Conservation (phyloP, 1,140 invertebrate species). For the Ceratosolen fusciceps region DNA sequence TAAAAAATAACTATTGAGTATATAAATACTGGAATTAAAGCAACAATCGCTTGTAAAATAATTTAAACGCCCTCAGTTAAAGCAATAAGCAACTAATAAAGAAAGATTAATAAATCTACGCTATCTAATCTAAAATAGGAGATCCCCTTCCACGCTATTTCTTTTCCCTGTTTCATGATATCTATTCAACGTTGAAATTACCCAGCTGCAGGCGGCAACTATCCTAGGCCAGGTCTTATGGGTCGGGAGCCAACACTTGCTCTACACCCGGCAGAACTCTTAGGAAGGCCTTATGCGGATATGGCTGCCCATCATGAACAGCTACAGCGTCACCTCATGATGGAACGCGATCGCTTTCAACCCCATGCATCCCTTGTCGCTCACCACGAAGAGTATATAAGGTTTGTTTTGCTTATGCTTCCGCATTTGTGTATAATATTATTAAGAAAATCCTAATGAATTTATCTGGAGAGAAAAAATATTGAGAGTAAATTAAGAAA, state of each 20-base stretch:
- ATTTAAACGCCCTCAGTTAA: background rate
- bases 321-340: conserved; percentile 85
- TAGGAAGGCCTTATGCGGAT: conserved; percentile 86
- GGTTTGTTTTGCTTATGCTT: conserved; percentile 70
- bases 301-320: conserved; percentile 89
- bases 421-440: background rate
- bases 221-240: conserved; percentile 76
- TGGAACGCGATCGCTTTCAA: conserved; percentile 84
- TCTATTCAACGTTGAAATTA: conserved; percentile 44
- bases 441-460: no score
- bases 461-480: no score
- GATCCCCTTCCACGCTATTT: conserved; percentile 25
- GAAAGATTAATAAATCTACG: background rate
- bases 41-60: background rate
- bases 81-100: background rate
- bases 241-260: conserved; percentile 75
- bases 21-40: background rate
- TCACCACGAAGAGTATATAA: conserved; percentile 86
- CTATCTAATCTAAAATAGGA: background rate
- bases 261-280: conserved; percentile 81
- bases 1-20: no score
- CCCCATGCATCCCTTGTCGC: conserved; percentile 77
- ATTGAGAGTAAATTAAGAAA: no score
- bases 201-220: conserved; percentile 75
- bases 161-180: conserved; percentile 30